These are phyloP conservation scores for Corvus cornix DNA, from an alignment of 2,113 vertebrate genomes.

Conservation along the genomic window DNA sequence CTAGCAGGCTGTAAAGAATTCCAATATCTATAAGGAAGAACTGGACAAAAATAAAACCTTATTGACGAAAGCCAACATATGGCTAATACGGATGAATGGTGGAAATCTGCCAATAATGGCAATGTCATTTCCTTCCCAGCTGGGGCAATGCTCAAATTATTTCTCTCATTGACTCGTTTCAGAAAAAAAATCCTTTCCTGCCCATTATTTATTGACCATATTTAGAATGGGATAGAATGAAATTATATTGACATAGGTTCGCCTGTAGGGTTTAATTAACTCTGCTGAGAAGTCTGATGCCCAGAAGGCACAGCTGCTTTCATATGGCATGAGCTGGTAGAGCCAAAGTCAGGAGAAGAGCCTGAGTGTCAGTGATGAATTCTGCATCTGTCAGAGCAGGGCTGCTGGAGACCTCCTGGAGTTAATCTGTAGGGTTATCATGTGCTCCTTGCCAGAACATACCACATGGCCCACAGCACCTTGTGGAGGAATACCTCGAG, in stretches of 20 bases:
- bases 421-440: not conserved
- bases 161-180: not conserved
- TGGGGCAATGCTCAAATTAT: not conserved
- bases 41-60: not conserved
- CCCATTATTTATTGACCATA: not conserved
- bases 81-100: not conserved
- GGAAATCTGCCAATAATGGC: not conserved
- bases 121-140: not conserved
- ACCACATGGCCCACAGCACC: not conserved
- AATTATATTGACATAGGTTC: not conserved
- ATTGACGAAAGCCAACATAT: not conserved
- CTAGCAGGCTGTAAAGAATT: not conserved
- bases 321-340: not conserved
- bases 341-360: not conserved
- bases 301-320: not conserved
- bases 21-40: not conserved
- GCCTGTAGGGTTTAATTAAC: slow-evolving; percentile 21
- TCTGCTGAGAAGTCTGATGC: not conserved
- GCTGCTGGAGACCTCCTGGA: not conserved
- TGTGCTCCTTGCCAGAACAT: not conserved
- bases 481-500: fast-evolving
- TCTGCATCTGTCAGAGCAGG: not conserved
- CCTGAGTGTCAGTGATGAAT: not conserved
- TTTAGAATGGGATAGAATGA: not conserved
- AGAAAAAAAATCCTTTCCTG: not conserved